A percentile compares a stretch with the other conserved stretches of the same genome.
Conservation (phyloP, 2,888 invertebrate genomes). For the Petrolisthes cinctipes region DNA sequence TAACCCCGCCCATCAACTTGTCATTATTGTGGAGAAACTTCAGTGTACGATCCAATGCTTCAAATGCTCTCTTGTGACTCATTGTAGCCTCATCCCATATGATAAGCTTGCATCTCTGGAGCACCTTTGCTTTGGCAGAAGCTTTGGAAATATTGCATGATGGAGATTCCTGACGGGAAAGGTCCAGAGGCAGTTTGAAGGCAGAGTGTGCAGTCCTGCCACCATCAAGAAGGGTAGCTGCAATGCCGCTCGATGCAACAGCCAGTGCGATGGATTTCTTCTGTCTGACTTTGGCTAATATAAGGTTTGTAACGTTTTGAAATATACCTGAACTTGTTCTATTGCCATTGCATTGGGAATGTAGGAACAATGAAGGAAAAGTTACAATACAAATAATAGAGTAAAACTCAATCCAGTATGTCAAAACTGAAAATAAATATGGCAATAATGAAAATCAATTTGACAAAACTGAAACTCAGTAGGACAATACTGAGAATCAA, state of each 20-base stretch:
- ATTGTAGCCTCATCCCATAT: conserved; percentile 71
- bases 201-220: conserved; percentile 70
- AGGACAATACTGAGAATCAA: too few relatives aligned
- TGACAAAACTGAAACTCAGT: too few relatives aligned
- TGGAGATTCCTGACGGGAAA: conserved; percentile 67
- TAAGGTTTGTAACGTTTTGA: too few relatives aligned
- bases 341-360: too few relatives aligned
- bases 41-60: conserved; percentile 10
- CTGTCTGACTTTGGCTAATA: conserved; percentile 38
- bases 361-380: too few relatives aligned
- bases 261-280: conserved; percentile 69
- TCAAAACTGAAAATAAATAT: too few relatives aligned
- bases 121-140: conserved; percentile 67
- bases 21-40: conserved; percentile 47
- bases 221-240: conserved; percentile 70
- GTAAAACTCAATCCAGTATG: too few relatives aligned
- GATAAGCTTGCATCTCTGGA: conserved; percentile 68
- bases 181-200: conserved; percentile 69
- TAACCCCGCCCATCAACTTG: conserved; percentile 64
- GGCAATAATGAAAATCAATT: too few relatives aligned
- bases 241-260: conserved; percentile 71
- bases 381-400: too few relatives aligned
- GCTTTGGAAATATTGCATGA: conserved; percentile 68
- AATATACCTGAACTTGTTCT: too few relatives aligned
- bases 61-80: conserved; percentile 67